phyloP scores from a whole-genome alignment of 2,797 vertebrate species.

The Gymnocypris eckloni region DNA sequence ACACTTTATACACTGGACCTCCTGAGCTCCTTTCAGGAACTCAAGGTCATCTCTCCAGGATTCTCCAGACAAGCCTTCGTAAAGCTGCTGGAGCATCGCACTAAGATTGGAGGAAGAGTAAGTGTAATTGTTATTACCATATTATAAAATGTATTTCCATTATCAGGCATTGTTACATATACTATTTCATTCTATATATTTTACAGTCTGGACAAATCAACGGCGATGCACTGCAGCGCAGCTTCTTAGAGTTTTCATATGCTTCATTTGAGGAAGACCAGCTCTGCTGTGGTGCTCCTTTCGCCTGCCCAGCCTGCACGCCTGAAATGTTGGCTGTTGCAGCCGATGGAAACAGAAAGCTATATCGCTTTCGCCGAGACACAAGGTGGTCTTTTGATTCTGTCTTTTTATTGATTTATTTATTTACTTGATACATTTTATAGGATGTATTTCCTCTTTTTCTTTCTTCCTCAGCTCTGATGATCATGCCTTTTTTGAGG shows the following conservation, averaged over 20 bases:
- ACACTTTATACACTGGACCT: too few species aligned
- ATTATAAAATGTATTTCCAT: too few species aligned
- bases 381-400: background rate
- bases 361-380: background rate
- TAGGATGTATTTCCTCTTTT: background rate
- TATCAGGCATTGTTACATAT: background rate
- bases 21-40: too few species aligned
- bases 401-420: background rate
- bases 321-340: constrained; percentile 30
- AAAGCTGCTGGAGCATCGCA: too few species aligned
- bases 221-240: background rate
- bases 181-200: background rate
- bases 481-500: constrained; percentile 8
- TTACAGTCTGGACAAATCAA: constrained; percentile 18
- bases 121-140: too few species aligned
- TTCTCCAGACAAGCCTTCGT: too few species aligned
- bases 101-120: too few species aligned
- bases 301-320: constrained; percentile 28
- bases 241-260: constrained; percentile 1
- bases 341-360: constrained; percentile 20
- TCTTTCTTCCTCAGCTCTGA: constrained; percentile 13
- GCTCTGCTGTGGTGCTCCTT: constrained; percentile 27
- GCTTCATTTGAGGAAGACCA: too few species aligned
- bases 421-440: background rate
- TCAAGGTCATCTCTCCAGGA: too few species aligned